phyloP scores from a whole-genome alignment of 2,888 invertebrate genomes.

The Drosophila monieri region DNA sequence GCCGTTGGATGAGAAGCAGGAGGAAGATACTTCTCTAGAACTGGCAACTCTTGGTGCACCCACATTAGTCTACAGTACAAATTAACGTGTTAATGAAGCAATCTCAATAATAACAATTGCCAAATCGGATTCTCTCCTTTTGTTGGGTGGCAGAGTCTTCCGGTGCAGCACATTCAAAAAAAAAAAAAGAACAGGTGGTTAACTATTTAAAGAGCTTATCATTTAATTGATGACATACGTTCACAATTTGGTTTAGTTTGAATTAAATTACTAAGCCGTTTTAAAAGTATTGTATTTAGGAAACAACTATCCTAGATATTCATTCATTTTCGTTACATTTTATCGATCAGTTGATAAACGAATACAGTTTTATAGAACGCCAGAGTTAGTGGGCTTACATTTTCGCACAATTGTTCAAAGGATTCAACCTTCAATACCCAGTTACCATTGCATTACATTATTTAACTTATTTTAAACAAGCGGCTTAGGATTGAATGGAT shows the following conservation, averaged over 20 bases:
- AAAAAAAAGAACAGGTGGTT: neutral
- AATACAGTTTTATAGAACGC: no score
- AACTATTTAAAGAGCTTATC: constrained; percentile 1
- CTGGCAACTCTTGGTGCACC: constrained; percentile 15
- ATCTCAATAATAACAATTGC: constrained; percentile 10
- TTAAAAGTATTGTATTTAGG: neutral
- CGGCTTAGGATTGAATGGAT: neutral
- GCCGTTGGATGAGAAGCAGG: constrained; percentile 28
- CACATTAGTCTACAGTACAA: constrained; percentile 32
- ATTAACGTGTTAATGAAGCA: constrained; percentile 6
- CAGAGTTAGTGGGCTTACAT: no score
- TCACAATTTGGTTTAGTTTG: neutral
- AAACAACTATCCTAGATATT: no score
- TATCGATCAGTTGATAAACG: no score
- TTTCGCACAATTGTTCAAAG: no score
- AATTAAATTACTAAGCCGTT: neutral
- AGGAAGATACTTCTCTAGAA: constrained; percentile 15
- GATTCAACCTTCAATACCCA: neutral
- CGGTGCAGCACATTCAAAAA: neutral
- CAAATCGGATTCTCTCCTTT: constrained; percentile 10
- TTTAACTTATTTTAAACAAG: neutral
- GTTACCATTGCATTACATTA: neutral
- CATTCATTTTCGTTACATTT: no score
- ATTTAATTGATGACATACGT: neutral
- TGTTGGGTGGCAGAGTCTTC: neutral